Base-by-base conservation (phyloP, 2,113 vertebrate species). In the Gadus chalcogrammus region DNA sequence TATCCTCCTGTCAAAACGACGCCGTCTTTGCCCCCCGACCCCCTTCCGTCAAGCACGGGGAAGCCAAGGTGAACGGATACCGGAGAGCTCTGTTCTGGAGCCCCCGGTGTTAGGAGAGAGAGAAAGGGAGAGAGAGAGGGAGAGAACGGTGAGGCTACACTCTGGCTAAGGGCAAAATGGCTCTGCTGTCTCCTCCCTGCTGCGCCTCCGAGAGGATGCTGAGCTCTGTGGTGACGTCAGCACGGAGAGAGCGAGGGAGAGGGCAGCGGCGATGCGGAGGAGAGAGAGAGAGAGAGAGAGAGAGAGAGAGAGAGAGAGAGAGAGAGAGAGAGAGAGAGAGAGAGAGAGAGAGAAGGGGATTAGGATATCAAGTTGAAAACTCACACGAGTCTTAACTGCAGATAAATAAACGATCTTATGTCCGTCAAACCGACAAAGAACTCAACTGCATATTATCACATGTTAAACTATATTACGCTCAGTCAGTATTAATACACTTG, bases 171-270 rank as follows among this genome's bases (percentile, higher is more conserved):
- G 87, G 89, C 85, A 91, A 92, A 91, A 91, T 91, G 90, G 87
- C 91, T 90, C 88, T 89, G 87, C 75, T 73, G 84, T 75, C 82
- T 84, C 73, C 73, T 48, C 68, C 73, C 85, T 79, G 31, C 64
- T 81, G 81, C 70, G 68, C 24, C 42, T 48, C 42, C 12, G 42
- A 9, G 42, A 87, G 88, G 92, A 92, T 93, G 91, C 91, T 91
- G 80, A 90, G 88, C 82, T 77, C 79, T 84, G 76, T 82, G 83
- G 81, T 92, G 91, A 93, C 91, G 79, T 92, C 91, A 93, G 66
- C 85, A 71, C 74, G 58, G 52, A 60, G 68, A 65, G 75, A 69
- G 63, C 52, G 59, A 61, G 70, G 48, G 68, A 62, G 66, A 13
- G 58, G 58, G 24, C 24, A 22, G 52, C 22, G 24, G 65, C 28